phyloP scores from a whole-genome alignment of 2,113 vertebrate genomes.

The Callopanchax toddi region DNA sequence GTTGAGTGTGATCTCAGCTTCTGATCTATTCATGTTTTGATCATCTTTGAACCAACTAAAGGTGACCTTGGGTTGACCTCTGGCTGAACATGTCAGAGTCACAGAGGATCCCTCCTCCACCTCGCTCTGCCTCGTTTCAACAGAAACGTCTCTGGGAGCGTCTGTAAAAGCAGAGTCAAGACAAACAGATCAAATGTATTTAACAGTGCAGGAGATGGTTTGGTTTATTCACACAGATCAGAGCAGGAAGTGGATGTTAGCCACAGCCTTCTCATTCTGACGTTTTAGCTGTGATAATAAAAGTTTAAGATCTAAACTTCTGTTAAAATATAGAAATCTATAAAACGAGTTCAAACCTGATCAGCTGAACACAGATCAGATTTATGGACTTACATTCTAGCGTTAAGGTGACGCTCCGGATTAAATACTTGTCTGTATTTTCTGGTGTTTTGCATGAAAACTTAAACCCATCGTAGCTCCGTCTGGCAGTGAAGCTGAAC shows the following conservation, averaged over 20 bases:
- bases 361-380: no score
- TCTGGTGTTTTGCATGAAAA: slow-evolving; percentile 49
- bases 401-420: slow-evolving; percentile 22
- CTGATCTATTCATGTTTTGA: fast-evolving
- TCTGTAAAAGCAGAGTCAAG: slow-evolving; percentile 46
- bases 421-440: slow-evolving; percentile 17
- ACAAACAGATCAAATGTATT: neutral
- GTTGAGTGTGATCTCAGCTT: fast-evolving
- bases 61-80: slow-evolving; percentile 16
- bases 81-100: slow-evolving; percentile 53
- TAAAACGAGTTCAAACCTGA: no score
- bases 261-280: no score
- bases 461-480: slow-evolving; percentile 46
- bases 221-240: no score
- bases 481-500: neutral
- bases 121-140: fast-evolving
- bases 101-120: slow-evolving; percentile 30
- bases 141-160: slow-evolving; percentile 21
- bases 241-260: no score
- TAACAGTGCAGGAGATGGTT: no score
- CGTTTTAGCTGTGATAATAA: no score
- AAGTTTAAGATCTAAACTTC: no score
- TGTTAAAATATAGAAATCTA: no score
- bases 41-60: slow-evolving; percentile 48
- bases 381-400: slow-evolving; percentile 61